These are phyloP conservation scores for Pandion haliaetus DNA, from an alignment of 2,113 vertebrate species.

Conservation along the genomic window DNA sequence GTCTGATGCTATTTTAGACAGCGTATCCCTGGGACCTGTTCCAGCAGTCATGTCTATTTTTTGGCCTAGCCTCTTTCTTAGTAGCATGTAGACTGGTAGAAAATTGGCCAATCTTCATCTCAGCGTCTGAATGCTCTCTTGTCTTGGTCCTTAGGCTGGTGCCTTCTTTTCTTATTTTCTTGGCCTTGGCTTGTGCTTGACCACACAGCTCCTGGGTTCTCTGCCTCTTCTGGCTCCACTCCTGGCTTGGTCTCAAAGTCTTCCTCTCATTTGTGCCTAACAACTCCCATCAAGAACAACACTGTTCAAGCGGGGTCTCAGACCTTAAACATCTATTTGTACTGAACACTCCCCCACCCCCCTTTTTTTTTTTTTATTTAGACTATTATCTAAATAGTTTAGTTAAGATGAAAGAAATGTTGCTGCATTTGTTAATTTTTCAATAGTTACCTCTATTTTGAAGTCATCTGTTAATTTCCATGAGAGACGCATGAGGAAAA, in stretches of 20 bases:
- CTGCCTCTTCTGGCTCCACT: neutral
- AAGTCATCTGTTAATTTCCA: neutral
- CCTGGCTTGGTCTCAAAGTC: neutral
- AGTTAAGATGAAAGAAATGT: neutral
- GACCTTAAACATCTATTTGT: neutral
- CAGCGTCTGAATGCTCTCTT: neutral
- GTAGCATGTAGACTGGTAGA: neutral
- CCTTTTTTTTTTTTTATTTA: neutral
- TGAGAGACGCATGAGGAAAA: neutral
- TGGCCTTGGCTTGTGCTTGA: neutral
- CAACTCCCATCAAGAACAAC: neutral
- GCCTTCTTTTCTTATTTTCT: neutral
- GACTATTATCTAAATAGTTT: neutral
- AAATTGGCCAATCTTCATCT: neutral
- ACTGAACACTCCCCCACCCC: neutral
- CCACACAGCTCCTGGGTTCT: neutral
- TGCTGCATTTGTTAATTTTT: neutral
- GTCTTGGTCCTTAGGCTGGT: neutral
- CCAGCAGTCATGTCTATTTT: neutral
- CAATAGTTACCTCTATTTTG: neutral
- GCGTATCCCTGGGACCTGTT: neutral
- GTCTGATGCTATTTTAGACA: neutral
- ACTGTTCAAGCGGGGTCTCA: neutral
- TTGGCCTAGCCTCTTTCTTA: neutral
- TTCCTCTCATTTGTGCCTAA: neutral